Conservation (phyloP, 2,797 vertebrate genomes). For the Sebastes trivittatus region DNA sequence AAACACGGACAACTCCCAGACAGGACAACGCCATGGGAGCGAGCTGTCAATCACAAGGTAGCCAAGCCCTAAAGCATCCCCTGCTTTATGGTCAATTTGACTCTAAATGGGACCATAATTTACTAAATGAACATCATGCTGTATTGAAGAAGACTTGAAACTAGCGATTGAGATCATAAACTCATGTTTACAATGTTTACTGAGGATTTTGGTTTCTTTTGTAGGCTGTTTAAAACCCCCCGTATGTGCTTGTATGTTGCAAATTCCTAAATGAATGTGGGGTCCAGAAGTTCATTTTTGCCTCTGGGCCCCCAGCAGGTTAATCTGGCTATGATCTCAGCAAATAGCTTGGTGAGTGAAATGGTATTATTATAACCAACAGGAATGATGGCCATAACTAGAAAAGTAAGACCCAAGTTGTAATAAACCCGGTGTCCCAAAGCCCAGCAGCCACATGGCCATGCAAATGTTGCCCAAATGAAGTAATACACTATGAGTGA, state of each 20-base stretch:
- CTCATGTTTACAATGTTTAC: no score
- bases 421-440: background rate
- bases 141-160: no score
- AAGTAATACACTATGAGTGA: background rate
- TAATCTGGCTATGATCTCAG: conserved; percentile 1
- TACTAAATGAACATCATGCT: no score
- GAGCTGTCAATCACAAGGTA: no score
- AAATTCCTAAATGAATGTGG: background rate
- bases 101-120: no score
- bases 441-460: background rate
- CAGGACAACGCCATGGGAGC: no score
- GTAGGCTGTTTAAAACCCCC: background rate
- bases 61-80: no score
- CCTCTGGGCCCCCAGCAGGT: background rate
- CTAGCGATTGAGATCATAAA: no score
- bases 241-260: background rate
- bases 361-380: background rate
- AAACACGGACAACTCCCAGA: no score
- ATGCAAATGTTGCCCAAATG: background rate
- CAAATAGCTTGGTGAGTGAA: background rate
- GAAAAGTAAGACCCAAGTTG: background rate
- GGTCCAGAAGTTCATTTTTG: background rate
- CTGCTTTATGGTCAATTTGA: no score
- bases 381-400: background rate
- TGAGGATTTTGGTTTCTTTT: no score